Conservation (phyloP, 2,797 vertebrate species). For the Chiroxiphia lanceolata region DNA sequence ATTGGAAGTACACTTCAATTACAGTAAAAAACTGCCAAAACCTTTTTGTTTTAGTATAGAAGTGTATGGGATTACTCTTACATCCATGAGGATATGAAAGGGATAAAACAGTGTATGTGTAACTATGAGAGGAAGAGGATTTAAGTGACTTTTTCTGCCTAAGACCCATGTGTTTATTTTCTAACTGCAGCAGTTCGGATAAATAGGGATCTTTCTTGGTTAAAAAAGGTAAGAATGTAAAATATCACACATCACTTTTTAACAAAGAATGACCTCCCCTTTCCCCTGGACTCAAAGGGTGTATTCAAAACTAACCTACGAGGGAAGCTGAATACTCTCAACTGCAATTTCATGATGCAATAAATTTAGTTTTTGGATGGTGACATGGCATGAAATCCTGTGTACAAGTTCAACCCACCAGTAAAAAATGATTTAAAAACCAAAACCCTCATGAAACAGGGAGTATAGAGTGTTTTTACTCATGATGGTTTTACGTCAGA, state of each 20-base stretch:
- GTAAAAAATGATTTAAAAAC: background rate
- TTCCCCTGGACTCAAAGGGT: background rate
- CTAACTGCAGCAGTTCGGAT: background rate
- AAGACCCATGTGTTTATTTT: background rate
- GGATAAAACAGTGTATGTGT: background rate
- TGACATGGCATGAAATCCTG: background rate
- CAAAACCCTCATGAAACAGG: background rate
- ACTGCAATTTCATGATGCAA: background rate
- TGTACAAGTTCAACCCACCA: background rate
- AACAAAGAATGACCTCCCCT: background rate
- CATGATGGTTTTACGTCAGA: background rate
- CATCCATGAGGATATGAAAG: background rate
- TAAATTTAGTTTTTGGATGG: background rate
- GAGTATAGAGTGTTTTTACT: background rate
- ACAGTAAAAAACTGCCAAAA: background rate
- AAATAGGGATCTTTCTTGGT: background rate
- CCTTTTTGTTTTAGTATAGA: background rate
- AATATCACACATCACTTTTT: background rate
- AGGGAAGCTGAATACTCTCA: background rate
- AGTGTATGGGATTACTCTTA: background rate
- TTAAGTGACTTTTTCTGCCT: background rate
- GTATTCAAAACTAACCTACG: background rate
- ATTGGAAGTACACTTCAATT: background rate
- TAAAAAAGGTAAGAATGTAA: background rate
- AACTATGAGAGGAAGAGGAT: background rate